Conservation (phyloP, 2,797 vertebrate species). For the Babyrousa celebensis region DNA sequence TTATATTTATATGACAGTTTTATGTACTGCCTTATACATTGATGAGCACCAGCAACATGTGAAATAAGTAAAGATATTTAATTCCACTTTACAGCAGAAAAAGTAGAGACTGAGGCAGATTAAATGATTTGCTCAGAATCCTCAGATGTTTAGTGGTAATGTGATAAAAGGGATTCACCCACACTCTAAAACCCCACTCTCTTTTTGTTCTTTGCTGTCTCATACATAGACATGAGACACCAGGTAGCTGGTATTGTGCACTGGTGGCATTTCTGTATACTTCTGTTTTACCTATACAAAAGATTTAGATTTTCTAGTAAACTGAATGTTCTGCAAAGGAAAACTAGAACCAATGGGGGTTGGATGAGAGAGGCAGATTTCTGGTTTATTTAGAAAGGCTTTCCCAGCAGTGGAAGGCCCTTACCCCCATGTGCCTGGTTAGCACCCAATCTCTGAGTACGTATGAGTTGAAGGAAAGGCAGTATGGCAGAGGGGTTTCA, state of each 20-base stretch:
- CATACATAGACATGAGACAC: background rate
- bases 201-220: background rate
- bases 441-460: background rate
- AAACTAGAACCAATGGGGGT: background rate
- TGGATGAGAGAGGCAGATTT: conserved; percentile 53
- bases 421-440: background rate
- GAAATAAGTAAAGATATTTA: background rate
- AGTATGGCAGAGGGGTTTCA: background rate
- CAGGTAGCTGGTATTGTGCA: background rate
- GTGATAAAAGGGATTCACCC: background rate
- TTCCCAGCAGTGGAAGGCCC: background rate
- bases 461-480: background rate
- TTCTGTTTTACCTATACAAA: conserved; percentile 16
- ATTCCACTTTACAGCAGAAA: conserved; percentile 39
- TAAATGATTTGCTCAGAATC: background rate
- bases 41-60: background rate
- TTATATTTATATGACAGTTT: background rate
- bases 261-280: background rate
- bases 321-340: conserved; percentile 49
- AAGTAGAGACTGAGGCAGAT: background rate
- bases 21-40: background rate
- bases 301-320: conserved; percentile 52
- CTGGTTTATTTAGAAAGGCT: conserved; percentile 35
- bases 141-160: background rate
- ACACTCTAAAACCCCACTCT: background rate